Evolutionary conservation across 1,140 invertebrate genomes (phyloP).

Genomic region (Cyrtorhinus lividipennis): DNA sequence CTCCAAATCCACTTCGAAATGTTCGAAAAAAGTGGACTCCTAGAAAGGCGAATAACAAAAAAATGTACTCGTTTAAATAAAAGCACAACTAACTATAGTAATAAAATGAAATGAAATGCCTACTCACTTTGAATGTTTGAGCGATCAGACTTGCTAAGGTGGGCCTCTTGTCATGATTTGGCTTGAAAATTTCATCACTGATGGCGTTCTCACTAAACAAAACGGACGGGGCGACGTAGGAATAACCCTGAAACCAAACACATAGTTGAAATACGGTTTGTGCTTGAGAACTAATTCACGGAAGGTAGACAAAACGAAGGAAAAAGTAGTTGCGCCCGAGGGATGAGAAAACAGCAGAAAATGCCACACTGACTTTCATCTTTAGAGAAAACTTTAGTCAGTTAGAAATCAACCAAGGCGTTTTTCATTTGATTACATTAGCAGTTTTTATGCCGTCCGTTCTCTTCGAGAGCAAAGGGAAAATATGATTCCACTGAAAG

Average conservation of each 20-base stretch:
- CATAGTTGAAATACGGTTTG: too few species aligned
- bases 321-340: not conserved
- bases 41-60: too few species aligned
- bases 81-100: not conserved
- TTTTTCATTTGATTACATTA: too few species aligned
- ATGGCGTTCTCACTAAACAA: slow-evolving; percentile 74
- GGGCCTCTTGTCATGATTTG: slow-evolving; percentile 34
- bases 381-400: too few species aligned
- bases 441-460: too few species aligned
- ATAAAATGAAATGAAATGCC: not conserved
- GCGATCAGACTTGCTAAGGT: slow-evolving; percentile 32
- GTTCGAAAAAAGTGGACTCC: slow-evolving; percentile 72
- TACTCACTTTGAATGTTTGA: slow-evolving; percentile 36
- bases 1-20: slow-evolving; percentile 58
- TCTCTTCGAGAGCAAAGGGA: too few species aligned
- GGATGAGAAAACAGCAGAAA: not conserved
- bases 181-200: slow-evolving; percentile 49
- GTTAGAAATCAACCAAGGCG: too few species aligned
- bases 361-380: not conserved
- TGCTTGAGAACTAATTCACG: too few species aligned
- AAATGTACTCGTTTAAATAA: not conserved
- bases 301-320: not conserved
- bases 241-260: slow-evolving; percentile 66
- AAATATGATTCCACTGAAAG: too few species aligned
- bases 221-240: slow-evolving; percentile 86